A percentile compares a stretch with the other conserved stretches of the same genome.
Conservation (phyloP, 2,113 vertebrate species). For the Ceyx margarethae region DNA sequence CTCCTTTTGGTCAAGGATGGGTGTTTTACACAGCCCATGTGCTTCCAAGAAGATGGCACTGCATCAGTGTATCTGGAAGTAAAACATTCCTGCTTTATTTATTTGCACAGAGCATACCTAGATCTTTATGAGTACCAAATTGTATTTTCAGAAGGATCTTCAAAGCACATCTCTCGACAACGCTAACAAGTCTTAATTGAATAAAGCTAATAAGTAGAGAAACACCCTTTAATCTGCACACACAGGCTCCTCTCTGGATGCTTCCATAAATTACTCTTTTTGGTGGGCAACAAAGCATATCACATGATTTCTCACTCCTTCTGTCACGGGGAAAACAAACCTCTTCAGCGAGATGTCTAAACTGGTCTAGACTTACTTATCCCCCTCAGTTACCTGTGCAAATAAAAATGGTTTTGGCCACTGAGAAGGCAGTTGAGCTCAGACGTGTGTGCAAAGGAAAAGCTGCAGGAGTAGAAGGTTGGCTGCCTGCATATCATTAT, state of each 20-base stretch:
- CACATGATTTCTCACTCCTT: background rate
- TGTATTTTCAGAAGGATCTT: background rate
- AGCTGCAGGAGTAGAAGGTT: background rate
- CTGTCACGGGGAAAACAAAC: background rate
- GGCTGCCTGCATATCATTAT: background rate
- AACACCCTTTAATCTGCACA: background rate
- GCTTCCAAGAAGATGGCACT: background rate
- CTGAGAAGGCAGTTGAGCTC: background rate
- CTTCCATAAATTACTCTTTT: background rate
- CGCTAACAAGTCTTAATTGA: background rate
- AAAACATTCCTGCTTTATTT: background rate
- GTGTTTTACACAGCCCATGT: background rate
- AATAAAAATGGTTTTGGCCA: background rate
- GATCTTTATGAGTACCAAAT: background rate
- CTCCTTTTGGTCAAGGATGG: slow-evolving; percentile 24
- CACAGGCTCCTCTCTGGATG: background rate
- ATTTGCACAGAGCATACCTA: background rate
- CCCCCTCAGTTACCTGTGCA: background rate
- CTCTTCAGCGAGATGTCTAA: background rate
- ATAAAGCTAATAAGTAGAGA: background rate
- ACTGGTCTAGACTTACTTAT: background rate
- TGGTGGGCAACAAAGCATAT: background rate
- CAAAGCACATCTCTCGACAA: background rate
- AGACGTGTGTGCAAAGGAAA: background rate
- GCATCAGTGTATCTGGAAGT: background rate